phyloP scores from a whole-genome alignment of 2,888 invertebrate genomes.

The Xanthorhoe designata region DNA sequence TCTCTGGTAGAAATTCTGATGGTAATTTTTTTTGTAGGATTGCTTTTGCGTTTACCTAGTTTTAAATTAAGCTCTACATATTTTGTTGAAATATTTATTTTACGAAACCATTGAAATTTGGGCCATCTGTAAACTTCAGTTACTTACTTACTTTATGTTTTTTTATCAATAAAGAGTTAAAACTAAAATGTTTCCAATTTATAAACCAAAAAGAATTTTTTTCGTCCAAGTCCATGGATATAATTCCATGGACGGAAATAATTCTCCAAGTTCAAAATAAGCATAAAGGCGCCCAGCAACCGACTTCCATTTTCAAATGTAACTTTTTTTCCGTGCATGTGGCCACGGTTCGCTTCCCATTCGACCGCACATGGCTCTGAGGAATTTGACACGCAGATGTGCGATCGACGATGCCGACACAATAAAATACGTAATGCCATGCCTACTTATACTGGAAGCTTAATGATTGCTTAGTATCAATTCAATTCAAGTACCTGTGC shows the following conservation, averaged over 20 bases:
- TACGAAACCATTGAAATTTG: too few relatives aligned
- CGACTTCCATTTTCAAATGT: conserved; percentile 45
- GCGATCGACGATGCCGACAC: conserved; percentile 62
- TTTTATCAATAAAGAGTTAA: too few relatives aligned
- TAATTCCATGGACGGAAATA: too few relatives aligned
- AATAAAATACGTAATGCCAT: conserved; percentile 78
- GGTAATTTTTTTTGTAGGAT: too few relatives aligned
- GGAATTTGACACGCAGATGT: conserved; percentile 86
- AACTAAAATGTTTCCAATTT: too few relatives aligned
- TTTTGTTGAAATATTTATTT: too few relatives aligned
- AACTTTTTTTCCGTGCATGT: conserved; percentile 43
- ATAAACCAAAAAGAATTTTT: too few relatives aligned
- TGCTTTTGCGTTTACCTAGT: too few relatives aligned
- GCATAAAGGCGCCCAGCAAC: conserved; percentile 35
- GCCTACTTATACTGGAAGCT: conserved; percentile 56
- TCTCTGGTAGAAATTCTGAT: too few relatives aligned
- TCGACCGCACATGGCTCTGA: conserved; percentile 79
- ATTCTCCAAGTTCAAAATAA: conserved; percentile 10
- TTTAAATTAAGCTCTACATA: too few relatives aligned
- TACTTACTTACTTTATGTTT: too few relatives aligned
- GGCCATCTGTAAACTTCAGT: too few relatives aligned
- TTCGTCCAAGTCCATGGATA: not conserved
- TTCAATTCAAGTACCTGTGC: not conserved
- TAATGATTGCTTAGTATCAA: conserved; percentile 1
- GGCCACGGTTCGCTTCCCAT: conserved; percentile 79